Evolutionary conservation across 2,888 invertebrate genomes (phyloP).

Genomic region (Colostygia pectinataria): DNA sequence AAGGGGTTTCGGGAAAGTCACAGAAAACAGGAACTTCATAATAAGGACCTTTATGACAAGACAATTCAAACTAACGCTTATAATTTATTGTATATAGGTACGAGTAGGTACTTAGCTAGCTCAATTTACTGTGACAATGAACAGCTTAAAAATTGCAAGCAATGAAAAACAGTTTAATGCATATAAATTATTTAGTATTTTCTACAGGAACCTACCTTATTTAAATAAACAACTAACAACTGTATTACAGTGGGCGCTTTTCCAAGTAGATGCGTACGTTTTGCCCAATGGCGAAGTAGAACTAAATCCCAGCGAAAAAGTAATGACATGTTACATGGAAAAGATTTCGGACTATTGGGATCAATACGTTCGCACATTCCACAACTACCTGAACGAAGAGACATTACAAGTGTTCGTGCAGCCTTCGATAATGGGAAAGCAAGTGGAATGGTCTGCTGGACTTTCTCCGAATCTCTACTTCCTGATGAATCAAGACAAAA

Average conservation of each 20-base stretch:
- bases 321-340: constrained; percentile 82
- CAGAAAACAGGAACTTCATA: too few species aligned
- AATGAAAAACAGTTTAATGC: too few species aligned
- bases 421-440: constrained; percentile 92
- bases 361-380: constrained; percentile 86
- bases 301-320: constrained; percentile 84
- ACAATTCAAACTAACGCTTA: too few species aligned
- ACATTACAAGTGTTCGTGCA: constrained; percentile 88
- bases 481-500: constrained; percentile 86
- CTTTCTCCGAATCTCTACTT: constrained; percentile 87
- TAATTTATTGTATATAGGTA: too few species aligned
- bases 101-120: too few species aligned
- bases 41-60: too few species aligned
- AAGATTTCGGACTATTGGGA: constrained; percentile 86
- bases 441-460: constrained; percentile 89
- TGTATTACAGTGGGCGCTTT: constrained; percentile 83
- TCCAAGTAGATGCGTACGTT: constrained; percentile 82
- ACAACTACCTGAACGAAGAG: constrained; percentile 88
- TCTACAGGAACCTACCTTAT: too few species aligned
- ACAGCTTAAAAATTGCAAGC: too few species aligned
- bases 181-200: too few species aligned
- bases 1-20: too few species aligned
- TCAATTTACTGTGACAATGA: too few species aligned
- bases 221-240: neutral
- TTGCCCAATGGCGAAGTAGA: constrained; percentile 61